Percentiles rank a stretch among this genome's conserved stretches.
Conservation (phyloP, 2,113 vertebrate genomes). For the Sprattus sprattus region DNA sequence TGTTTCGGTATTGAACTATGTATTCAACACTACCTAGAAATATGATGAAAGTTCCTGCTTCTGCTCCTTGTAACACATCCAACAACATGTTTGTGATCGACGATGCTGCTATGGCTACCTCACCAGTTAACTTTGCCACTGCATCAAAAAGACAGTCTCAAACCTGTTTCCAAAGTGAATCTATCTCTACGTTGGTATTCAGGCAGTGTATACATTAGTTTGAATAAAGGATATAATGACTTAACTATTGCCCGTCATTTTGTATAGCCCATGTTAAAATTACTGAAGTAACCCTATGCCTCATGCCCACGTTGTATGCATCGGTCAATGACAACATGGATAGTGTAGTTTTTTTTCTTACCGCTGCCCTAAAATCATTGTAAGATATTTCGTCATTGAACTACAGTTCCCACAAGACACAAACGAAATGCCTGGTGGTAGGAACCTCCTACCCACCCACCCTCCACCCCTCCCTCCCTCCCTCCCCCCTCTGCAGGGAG, state of each 20-base stretch:
- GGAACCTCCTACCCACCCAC: slow-evolving; percentile 35
- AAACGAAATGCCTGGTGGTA: slow-evolving; percentile 22
- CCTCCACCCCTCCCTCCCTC: too few species aligned
- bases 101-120: neutral
- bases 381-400: slow-evolving; percentile 9
- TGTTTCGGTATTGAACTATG: neutral
- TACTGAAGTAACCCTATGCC: neutral
- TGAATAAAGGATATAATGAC: neutral
- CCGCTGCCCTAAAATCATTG: neutral
- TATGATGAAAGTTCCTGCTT: slow-evolving; percentile 64
- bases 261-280: neutral
- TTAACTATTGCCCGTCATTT: neutral
- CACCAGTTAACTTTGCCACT: slow-evolving; percentile 5
- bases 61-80: slow-evolving; percentile 65
- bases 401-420: slow-evolving; percentile 62
- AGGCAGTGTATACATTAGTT: neutral
- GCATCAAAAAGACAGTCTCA: neutral
- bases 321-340: neutral
- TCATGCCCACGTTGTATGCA: neutral
- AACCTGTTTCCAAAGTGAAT: neutral
- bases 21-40: slow-evolving; percentile 63
- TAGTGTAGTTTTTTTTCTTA: neutral
- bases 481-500: slow-evolving; percentile 45
- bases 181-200: neutral
- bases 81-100: slow-evolving; percentile 58